phyloP scores from a whole-genome alignment of 2,888 invertebrate species.

The Shargacucullia verbasci region DNA sequence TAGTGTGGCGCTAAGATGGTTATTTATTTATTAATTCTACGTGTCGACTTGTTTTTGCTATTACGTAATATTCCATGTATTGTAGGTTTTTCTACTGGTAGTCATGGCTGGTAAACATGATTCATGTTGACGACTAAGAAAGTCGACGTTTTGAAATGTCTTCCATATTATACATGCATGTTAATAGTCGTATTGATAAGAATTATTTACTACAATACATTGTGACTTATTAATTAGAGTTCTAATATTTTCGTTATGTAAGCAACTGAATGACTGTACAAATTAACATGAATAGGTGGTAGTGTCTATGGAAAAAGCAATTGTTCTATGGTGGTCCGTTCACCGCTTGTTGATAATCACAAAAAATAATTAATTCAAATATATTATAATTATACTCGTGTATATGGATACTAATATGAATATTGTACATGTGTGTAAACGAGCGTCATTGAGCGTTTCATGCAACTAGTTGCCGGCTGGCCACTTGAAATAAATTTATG shows the following conservation, averaged over 20 bases:
- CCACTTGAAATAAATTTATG: constrained; percentile 81
- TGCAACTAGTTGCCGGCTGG: constrained; percentile 61
- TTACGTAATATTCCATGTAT: constrained; percentile 13
- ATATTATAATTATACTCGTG: background rate
- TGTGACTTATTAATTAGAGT: too few relatives aligned
- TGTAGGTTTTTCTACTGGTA: constrained; percentile 2
- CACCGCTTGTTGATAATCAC: constrained; percentile 1
- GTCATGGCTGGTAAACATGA: constrained; percentile 20
- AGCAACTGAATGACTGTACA: too few relatives aligned
- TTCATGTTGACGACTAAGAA: constrained; percentile 7
- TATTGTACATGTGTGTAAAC: constrained; percentile 51
- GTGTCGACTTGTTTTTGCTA: constrained; percentile 4
- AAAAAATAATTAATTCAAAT: background rate
- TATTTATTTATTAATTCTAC: constrained; percentile 22
- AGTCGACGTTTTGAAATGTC: background rate
- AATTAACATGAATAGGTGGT: background rate
- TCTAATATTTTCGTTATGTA: too few relatives aligned
- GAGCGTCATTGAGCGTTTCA: constrained; percentile 65
- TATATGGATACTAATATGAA: constrained; percentile 22
- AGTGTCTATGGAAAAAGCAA: constrained; percentile 1
- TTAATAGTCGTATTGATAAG: background rate
- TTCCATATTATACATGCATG: background rate
- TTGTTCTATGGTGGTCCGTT: constrained; percentile 7
- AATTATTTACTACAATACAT: background rate
- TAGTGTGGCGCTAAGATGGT: constrained; percentile 20